Evolutionary conservation across 1,140 invertebrate genomes (phyloP).

Genomic region (Drosophila parabipectinata): DNA sequence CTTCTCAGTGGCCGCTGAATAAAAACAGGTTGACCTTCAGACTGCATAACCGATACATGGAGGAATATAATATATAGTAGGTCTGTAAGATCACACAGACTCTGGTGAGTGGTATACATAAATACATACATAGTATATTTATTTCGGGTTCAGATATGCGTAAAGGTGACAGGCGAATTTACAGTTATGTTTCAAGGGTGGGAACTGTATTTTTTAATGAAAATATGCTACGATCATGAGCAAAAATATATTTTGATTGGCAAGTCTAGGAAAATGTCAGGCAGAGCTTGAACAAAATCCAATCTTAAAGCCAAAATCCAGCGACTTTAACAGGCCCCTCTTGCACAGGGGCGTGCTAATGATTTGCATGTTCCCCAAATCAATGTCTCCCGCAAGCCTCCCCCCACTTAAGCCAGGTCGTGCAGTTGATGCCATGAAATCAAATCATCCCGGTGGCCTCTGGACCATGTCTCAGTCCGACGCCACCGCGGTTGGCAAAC

Average conservation of each 20-base stretch:
- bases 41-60: slow-evolving; percentile 20
- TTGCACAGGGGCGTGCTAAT: slow-evolving; percentile 27
- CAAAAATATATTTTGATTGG: slow-evolving; percentile 21
- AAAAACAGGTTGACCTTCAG: slow-evolving; percentile 72
- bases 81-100: slow-evolving; percentile 10
- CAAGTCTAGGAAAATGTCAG: background rate
- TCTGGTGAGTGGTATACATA: slow-evolving; percentile 3
- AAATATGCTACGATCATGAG: background rate
- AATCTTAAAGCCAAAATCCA: slow-evolving; percentile 29
- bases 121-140: slow-evolving; percentile 4
- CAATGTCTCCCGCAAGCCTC: slow-evolving; percentile 13
- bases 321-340: slow-evolving; percentile 1
- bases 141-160: slow-evolving; percentile 1
- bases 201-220: slow-evolving; percentile 22
- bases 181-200: slow-evolving; percentile 51
- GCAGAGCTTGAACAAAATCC: background rate
- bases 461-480: slow-evolving; percentile 28
- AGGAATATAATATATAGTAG: slow-evolving; percentile 5
- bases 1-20: slow-evolving; percentile 12
- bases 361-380: slow-evolving; percentile 49
- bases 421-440: slow-evolving; percentile 30
- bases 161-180: slow-evolving; percentile 14
- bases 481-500: background rate
- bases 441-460: slow-evolving; percentile 44
- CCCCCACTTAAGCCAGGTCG: background rate